These are phyloP conservation scores for Gopherus flavomarginatus DNA, from an alignment of 2,113 vertebrate genomes.

Conservation along the genomic window DNA sequence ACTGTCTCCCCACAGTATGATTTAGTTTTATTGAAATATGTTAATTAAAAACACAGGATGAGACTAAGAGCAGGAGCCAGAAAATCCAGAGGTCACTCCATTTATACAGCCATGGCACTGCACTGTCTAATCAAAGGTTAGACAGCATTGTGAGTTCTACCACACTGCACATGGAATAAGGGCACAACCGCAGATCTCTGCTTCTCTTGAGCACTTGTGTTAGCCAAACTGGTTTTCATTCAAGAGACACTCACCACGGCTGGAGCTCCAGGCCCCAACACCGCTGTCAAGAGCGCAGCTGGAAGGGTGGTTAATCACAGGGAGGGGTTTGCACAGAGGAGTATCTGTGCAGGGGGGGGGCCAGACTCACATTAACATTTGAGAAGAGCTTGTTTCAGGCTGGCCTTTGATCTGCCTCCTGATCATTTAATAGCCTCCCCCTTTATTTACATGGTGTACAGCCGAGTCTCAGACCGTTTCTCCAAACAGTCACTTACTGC, in stretches of 20 bases:
- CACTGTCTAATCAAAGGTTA: neutral
- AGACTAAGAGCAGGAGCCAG: neutral
- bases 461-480: neutral
- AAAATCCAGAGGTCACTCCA: neutral
- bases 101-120: neutral
- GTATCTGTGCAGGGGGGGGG: too few relatives aligned
- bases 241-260: slow-evolving; percentile 56
- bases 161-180: neutral
- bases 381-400: neutral
- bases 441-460: neutral
- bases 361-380: neutral
- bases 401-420: neutral
- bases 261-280: slow-evolving; percentile 16
- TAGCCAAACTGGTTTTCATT: neutral
- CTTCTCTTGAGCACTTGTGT: neutral
- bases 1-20: too few relatives aligned
- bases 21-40: neutral
- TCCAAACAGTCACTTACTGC: neutral
- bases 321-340: neutral
- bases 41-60: neutral
- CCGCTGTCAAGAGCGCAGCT: neutral
- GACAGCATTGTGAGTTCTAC: neutral
- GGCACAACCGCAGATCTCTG: neutral
- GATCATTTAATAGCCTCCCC: neutral
- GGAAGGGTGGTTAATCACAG: neutral